phyloP scores from a whole-genome alignment of 2,888 invertebrate species.

The Incurvaria masculella region DNA sequence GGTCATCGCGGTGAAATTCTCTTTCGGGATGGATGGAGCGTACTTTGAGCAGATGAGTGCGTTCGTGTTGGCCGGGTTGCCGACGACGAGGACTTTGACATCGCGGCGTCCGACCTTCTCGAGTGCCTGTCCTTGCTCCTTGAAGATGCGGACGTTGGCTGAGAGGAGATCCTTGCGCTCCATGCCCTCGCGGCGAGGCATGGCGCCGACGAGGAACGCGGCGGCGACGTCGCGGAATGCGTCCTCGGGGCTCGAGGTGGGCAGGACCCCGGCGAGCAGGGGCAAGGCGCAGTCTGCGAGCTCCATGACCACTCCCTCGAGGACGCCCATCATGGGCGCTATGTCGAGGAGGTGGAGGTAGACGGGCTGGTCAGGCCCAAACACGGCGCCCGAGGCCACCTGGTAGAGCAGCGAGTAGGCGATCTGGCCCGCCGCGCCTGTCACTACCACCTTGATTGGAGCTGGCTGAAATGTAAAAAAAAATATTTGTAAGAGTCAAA shows the following conservation, averaged over 20 bases:
- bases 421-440: slow-evolving; percentile 99
- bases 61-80: slow-evolving; percentile 99
- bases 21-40: slow-evolving; percentile 92
- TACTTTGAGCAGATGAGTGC: slow-evolving; percentile 94
- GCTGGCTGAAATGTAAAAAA: slow-evolving; percentile 56
- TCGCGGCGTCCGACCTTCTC: slow-evolving; percentile 88
- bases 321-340: slow-evolving; percentile 90
- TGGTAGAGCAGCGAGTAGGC: slow-evolving; percentile 95
- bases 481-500: too few relatives aligned
- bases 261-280: slow-evolving; percentile 76
- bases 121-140: slow-evolving; percentile 92
- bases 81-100: slow-evolving; percentile 95
- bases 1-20: slow-evolving; percentile 98
- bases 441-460: slow-evolving; percentile 91
- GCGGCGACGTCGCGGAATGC: slow-evolving; percentile 97
- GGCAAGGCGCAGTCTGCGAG: slow-evolving; percentile 94
- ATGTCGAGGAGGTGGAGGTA: slow-evolving; percentile 92
- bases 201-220: slow-evolving; percentile 95
- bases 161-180: slow-evolving; percentile 96
- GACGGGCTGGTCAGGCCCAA: slow-evolving; percentile 84
- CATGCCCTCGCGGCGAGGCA: slow-evolving; percentile 97
- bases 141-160: slow-evolving; percentile 98
- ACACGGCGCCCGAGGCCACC: slow-evolving; percentile 94
- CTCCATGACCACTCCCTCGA: slow-evolving; percentile 99
- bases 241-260: slow-evolving; percentile 82